Conservation (phyloP, 2,113 vertebrate species). For the Cepphus grylle region DNA sequence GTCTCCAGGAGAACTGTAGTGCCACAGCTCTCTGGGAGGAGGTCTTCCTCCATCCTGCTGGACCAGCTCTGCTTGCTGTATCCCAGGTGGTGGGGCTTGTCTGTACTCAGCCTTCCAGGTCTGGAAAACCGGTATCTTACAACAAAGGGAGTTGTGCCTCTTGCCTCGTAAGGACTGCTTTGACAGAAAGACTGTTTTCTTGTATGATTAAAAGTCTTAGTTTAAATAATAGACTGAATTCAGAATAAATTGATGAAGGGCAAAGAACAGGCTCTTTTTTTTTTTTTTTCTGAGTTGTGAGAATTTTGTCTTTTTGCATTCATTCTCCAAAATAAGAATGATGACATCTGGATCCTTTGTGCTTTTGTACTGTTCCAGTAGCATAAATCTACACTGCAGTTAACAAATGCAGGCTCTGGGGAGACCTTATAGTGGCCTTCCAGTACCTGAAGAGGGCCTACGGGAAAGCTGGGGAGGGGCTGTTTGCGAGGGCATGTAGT, state of each 20-base stretch:
- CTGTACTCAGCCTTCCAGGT: neutral
- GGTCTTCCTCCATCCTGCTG: neutral
- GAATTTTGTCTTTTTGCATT: neutral
- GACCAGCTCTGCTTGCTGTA: neutral
- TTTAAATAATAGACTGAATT: neutral
- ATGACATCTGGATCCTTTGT: neutral
- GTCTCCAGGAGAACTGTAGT: neutral
- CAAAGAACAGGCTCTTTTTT: neutral
- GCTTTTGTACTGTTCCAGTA: neutral
- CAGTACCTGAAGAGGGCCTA: too few relatives aligned
- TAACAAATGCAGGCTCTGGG: neutral
- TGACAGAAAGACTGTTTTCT: neutral
- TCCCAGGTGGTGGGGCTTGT: neutral
- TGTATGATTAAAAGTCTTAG: neutral
- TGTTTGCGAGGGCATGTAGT: too few relatives aligned
- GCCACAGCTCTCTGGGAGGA: neutral
- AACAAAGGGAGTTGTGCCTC: neutral
- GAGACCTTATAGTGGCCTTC: too few relatives aligned
- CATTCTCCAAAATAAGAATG: neutral
- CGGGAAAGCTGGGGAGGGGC: too few relatives aligned
- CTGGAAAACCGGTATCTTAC: neutral
- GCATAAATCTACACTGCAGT: neutral
- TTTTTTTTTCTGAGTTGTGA: neutral
- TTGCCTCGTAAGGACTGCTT: neutral
- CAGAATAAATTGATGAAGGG: neutral